Conservation (phyloP, 1,140 invertebrate genomes). For the Saccostrea echinata region DNA sequence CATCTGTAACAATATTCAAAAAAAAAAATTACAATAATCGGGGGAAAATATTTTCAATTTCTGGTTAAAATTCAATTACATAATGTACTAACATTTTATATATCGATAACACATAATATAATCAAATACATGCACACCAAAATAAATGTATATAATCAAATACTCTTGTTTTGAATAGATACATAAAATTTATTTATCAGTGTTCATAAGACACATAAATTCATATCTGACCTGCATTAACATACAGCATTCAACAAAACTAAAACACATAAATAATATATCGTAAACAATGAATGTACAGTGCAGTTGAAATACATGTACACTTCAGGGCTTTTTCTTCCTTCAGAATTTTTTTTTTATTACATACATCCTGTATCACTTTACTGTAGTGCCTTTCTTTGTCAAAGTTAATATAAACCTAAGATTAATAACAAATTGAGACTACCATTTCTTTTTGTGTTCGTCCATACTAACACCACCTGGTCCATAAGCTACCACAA, state of each 20-base stretch:
- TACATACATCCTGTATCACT: neutral
- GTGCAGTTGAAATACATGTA: neutral
- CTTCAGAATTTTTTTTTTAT: neutral
- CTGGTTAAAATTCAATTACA: neutral
- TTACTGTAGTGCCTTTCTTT: neutral
- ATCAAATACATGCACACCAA: neutral
- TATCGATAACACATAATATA: neutral
- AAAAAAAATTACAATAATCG: neutral
- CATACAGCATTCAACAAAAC: slow-evolving; percentile 22
- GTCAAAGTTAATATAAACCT: slow-evolving; percentile 14
- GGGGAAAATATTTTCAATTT: neutral
- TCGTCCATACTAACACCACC: slow-evolving; percentile 99
- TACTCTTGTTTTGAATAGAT: neutral
- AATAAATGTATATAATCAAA: neutral
- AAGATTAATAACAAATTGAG: slow-evolving; percentile 30
- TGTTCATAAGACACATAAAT: neutral
- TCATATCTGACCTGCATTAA: neutral
- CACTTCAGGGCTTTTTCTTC: neutral
- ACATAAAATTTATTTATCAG: neutral
- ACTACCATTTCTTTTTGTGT: slow-evolving; percentile 98
- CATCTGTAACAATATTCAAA: neutral
- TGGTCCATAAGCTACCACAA: slow-evolving; percentile 98
- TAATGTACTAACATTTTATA: neutral
- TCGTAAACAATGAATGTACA: slow-evolving; percentile 16
- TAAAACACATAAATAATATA: slow-evolving; percentile 9